phyloP scores from a whole-genome alignment of 2,113 vertebrate species.

The Apodemus speciosus region DNA sequence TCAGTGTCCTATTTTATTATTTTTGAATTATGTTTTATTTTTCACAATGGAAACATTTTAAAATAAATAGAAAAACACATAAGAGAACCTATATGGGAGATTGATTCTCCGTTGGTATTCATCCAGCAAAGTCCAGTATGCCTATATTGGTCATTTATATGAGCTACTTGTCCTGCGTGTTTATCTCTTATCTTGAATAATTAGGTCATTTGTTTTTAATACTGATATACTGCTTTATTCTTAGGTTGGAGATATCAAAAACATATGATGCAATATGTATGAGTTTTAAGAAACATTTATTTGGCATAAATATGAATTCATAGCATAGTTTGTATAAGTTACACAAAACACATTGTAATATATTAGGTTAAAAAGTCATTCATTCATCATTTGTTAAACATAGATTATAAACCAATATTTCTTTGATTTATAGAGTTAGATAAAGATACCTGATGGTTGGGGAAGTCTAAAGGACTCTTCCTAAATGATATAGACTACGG shows the following conservation, averaged over 20 bases:
- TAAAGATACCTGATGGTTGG: background rate
- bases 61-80: background rate
- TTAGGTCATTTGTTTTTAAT: background rate
- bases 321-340: background rate
- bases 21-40: background rate
- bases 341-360: background rate
- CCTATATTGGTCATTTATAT: background rate
- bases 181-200: background rate
- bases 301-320: background rate
- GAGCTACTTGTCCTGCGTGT: background rate
- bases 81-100: background rate
- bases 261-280: background rate
- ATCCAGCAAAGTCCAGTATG: background rate
- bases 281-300: background rate
- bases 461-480: background rate
- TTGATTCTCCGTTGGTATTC: background rate
- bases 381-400: background rate
- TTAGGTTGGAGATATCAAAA: background rate
- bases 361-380: background rate
- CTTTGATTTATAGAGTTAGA: background rate
- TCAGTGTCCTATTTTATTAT: background rate
- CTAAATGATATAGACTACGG: no score
- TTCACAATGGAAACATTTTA: background rate
- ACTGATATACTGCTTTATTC: background rate
- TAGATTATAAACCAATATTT: background rate